These are phyloP conservation scores for Galerucella nymphaeae DNA, from an alignment of 2,888 invertebrate genomes.

Conservation along the genomic window DNA sequence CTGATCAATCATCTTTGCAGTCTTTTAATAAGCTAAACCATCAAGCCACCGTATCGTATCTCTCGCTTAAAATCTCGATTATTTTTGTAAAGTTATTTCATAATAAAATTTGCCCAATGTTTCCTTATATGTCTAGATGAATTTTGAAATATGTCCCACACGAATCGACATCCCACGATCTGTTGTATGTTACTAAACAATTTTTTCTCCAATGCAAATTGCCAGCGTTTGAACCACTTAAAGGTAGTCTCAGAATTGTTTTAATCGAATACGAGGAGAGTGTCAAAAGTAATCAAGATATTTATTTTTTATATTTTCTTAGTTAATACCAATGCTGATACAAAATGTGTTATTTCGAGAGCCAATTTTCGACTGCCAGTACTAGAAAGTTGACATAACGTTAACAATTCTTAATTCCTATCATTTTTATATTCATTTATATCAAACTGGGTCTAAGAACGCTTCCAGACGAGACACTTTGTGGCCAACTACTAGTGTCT, in stretches of 20 bases:
- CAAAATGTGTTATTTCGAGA: too few species aligned
- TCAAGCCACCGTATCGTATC: background rate
- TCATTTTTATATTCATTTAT: too few species aligned
- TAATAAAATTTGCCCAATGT: conserved; percentile 37
- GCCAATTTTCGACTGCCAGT: too few species aligned
- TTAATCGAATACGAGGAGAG: conserved; percentile 2
- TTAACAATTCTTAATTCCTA: too few species aligned
- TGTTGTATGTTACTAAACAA: conserved; percentile 22
- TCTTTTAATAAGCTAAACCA: background rate
- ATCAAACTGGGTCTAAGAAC: too few species aligned
- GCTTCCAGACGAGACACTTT: too few species aligned
- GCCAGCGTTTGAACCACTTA: conserved; percentile 4
- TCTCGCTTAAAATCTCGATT: conserved; percentile 2
- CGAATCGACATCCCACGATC: conserved; percentile 23
- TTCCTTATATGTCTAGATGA: conserved; percentile 44
- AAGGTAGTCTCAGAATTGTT: background rate
- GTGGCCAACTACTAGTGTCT: too few species aligned
- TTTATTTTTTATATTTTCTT: background rate
- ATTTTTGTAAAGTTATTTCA: conserved; percentile 31
- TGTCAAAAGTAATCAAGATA: conserved; percentile 4
- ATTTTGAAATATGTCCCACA: conserved; percentile 48
- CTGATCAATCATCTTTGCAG: background rate
- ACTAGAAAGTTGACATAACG: too few species aligned
- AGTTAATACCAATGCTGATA: too few species aligned
- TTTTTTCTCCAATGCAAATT: conserved; percentile 14